A percentile compares a stretch with the other conserved stretches of the same genome.
Evolutionary conservation across 2,113 vertebrate species (phyloP).

Genomic region (Vulpes ferrilata): DNA sequence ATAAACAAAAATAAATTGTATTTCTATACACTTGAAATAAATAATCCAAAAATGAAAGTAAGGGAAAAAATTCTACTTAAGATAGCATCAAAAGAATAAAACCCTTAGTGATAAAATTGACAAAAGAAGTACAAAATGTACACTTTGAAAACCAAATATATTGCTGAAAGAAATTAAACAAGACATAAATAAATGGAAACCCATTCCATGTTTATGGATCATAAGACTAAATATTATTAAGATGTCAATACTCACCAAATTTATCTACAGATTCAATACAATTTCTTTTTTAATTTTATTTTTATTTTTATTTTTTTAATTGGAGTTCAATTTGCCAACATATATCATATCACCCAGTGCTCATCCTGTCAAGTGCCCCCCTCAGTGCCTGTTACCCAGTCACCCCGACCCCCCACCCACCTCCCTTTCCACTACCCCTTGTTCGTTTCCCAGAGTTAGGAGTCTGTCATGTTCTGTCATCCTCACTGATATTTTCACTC

Average conservation of each 20-base stretch:
- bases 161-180: not conserved
- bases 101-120: not conserved
- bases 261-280: not conserved
- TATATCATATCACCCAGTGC: too few species aligned
- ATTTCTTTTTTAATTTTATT: not conserved
- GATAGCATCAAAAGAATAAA: not conserved
- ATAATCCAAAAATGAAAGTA: not conserved
- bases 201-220: not conserved
- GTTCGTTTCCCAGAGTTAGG: too few species aligned
- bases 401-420: too few species aligned
- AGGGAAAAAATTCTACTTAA: not conserved
- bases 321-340: too few species aligned
- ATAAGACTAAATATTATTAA: not conserved
- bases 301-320: too few species aligned
- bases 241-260: not conserved
- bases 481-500: too few species aligned
- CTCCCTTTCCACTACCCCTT: too few species aligned
- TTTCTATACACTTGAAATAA: not conserved
- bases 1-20: not conserved
- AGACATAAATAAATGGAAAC: not conserved
- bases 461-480: too few species aligned
- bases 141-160: not conserved
- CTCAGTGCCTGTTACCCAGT: too few species aligned
- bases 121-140: not conserved
- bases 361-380: too few species aligned